Evolutionary conservation across 2,888 invertebrate species (phyloP), one percentile per base, ranked within the genome.

Genomic region (Tanaodytes sp.): DNA sequence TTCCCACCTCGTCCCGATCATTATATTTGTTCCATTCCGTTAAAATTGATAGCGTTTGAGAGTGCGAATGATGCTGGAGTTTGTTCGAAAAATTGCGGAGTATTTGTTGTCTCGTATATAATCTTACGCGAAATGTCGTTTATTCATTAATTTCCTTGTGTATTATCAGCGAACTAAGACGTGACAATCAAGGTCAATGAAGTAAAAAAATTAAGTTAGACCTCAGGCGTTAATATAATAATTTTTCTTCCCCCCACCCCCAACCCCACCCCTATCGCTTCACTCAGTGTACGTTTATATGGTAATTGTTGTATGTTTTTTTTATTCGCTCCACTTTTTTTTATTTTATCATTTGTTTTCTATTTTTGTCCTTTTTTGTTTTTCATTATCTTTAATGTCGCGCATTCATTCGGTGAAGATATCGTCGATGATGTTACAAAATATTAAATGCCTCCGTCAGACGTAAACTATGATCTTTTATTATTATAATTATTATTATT

Each of bases 31-130:
- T n/a, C n/a, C n/a, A n/a, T n/a, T n/a, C n/a, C n/a, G n/a, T 30
- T 54, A 12, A 51, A 23, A 67, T 43, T 49, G 49, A 55, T 59
- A 57, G 27, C 46, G 57, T 65, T 72, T 64, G 55, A 55, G 64
- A 68, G 69, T 72, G 68, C 72, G 65, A 72, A 72, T 72, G 72
- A 72, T 72, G 62, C 68, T 68, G 68, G 68, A 68, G 65, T 68
- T 58, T 52, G 68, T 68, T 72, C 57, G 58, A 68, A 61, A 62
- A 65, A 68, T 64, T 65, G 71, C 67, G 37, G 49, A 72, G 49
- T 68, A 71, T 71, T 66, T 55, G 37, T 46, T 40, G 27, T 46
- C 11, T 43, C 42, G 27, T 58, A n/a, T n/a, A n/a, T n/a, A 40
- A 55, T 55, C 46, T 71, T 45, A 63, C 45, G 66, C 54, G 67